Conservation (phyloP, 2,113 vertebrate species). For the Etheostoma cragini region DNA sequence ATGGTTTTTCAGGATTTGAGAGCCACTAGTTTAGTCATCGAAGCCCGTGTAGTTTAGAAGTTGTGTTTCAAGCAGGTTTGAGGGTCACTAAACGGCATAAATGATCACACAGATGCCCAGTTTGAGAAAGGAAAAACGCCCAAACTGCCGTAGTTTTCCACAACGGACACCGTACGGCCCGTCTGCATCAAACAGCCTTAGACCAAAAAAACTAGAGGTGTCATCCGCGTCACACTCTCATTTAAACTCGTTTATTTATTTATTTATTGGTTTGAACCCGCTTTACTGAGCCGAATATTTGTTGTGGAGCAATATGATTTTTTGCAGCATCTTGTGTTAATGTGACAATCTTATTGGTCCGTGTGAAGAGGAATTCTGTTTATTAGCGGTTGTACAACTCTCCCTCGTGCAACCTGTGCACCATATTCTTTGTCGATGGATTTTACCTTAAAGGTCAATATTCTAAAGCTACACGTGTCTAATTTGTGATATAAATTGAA, state of each 20-base stretch:
- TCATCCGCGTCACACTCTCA: slow-evolving; percentile 54
- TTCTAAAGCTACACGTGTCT: slow-evolving; percentile 24
- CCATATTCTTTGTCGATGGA: slow-evolving; percentile 28
- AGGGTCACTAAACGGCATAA: slow-evolving; percentile 15
- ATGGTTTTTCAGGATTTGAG: slow-evolving; percentile 39
- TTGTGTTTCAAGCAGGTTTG: slow-evolving; percentile 25
- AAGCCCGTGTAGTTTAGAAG: slow-evolving; percentile 37
- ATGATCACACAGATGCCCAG: slow-evolving; percentile 22
- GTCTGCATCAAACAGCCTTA: slow-evolving; percentile 77
- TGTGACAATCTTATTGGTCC: slow-evolving; percentile 75
- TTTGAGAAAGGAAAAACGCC: slow-evolving; percentile 10
- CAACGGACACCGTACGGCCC: slow-evolving; percentile 32
- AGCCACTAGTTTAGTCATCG: slow-evolving; percentile 11
- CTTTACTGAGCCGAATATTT: slow-evolving; percentile 29
- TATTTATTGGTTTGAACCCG: slow-evolving; percentile 1
- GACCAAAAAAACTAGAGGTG: slow-evolving; percentile 78
- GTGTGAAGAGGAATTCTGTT: slow-evolving; percentile 45
- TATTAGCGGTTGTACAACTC: background rate
- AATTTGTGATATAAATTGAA: slow-evolving; percentile 40
- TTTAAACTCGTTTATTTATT: slow-evolving; percentile 37
- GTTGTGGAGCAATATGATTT: slow-evolving; percentile 43
- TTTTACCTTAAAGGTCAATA: slow-evolving; percentile 43
- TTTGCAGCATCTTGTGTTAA: slow-evolving; percentile 54
- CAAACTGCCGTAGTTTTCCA: slow-evolving; percentile 22
- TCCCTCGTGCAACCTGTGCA: slow-evolving; percentile 17